Base-by-base conservation (phyloP, 2,113 vertebrate genomes). In the Oplegnathus fasciatus region DNA sequence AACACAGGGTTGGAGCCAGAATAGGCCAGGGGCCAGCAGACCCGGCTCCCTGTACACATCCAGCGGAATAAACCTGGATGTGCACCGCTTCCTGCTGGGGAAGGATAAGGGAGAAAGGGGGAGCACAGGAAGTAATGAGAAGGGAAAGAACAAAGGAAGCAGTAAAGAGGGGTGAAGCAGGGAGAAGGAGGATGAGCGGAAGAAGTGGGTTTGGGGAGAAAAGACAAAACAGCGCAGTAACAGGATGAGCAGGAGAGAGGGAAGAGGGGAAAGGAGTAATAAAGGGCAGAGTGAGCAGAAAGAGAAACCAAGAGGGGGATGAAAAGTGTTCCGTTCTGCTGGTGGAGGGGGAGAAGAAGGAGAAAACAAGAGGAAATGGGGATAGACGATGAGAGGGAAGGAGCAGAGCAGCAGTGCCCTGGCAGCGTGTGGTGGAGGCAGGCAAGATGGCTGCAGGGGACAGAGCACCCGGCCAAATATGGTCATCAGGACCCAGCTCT, bases 371-470 rank as follows among this genome's bases (percentile, higher is more conserved):
- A 72, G 55, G 64, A 83, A 86, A 66, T 30, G 67, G 54, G 80
- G 74, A 88, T 77, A 69, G 74, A 60, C 32, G 28, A 78, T 4
- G 10, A 80, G 78, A 86, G 88, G 74, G 77, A 75, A 80, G 79
- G 67, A 90, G 89, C 65, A 46, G 79, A 90, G 83, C 34, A 86
- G 76, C 88, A 87, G 75, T 78, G 82, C 55, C 90, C 89, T 91
- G 90, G 91, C 92, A 93, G 79, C 80, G 26, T 87, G 76, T 71
- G 28, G 86, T 66, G 79, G 75, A 92, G 71, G 80, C 89, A 94
- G 86, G 88, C 86, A 93, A 93, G 87, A 93, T 94, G 93, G 89
- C 93, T 94, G 91, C 93, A 94, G 93, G 93, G 93, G 89, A 93
- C 80, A 68, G 42, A 90, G 84, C 87, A 89, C 79, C 75, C 82